A percentile compares a stretch with the other conserved stretches of the same genome.
Conservation (phyloP, 1,140 invertebrate genomes). For the Halictus rubicundus region DNA sequence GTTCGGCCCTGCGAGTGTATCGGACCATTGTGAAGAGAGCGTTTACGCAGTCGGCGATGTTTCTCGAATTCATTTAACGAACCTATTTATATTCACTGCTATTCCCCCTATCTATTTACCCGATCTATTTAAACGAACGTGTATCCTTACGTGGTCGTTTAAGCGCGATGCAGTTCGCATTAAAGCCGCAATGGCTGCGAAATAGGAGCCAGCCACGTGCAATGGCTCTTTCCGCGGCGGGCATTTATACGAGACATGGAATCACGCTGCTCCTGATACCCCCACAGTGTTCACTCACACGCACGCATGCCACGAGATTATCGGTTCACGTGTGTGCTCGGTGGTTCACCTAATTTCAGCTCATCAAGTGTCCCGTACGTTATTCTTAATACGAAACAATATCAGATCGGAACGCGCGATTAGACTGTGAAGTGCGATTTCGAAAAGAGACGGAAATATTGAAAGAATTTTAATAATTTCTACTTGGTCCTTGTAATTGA, state of each 20-base stretch:
- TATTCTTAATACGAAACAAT: too few relatives aligned
- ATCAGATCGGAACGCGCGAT: too few relatives aligned
- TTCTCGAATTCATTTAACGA: slow-evolving; percentile 10
- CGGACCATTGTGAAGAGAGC: too few relatives aligned
- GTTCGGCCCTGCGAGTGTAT: background rate
- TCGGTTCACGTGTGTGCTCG: slow-evolving; percentile 36
- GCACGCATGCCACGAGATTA: slow-evolving; percentile 19
- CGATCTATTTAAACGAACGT: slow-evolving; percentile 21
- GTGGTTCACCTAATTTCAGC: too few relatives aligned
- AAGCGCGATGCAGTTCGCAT: slow-evolving; percentile 13
- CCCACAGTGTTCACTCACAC: background rate
- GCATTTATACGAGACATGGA: slow-evolving; percentile 30
- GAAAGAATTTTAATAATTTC: too few relatives aligned
- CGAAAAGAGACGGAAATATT: too few relatives aligned
- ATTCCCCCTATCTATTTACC: background rate
- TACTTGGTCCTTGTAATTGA: too few relatives aligned
- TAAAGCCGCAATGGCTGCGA: slow-evolving; percentile 16
- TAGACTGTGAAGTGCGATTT: too few relatives aligned
- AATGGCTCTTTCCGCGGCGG: slow-evolving; percentile 45
- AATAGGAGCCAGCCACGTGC: slow-evolving; percentile 38
- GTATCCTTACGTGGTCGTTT: slow-evolving; percentile 15
- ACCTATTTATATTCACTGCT: slow-evolving; percentile 23
- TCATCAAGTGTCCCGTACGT: too few relatives aligned
- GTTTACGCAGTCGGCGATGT: background rate
- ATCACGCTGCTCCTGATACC: slow-evolving; percentile 9